These are phyloP conservation scores for Arion vulgaris DNA, from an alignment of 1,140 invertebrate species.

Conservation along the genomic window DNA sequence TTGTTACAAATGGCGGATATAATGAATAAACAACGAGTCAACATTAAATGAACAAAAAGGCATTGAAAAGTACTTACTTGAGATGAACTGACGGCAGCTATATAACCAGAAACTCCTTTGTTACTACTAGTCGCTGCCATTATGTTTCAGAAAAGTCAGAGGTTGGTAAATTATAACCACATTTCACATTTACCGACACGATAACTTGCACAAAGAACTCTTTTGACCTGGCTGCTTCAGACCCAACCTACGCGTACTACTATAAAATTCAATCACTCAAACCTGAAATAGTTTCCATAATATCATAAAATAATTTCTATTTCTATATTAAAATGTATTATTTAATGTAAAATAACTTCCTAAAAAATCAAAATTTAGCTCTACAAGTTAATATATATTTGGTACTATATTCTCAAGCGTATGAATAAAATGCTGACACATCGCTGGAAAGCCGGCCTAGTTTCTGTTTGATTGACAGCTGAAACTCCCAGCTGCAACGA, in stretches of 20 bases:
- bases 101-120: conserved; percentile 57
- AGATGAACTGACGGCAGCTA: conserved; percentile 53
- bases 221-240: conserved; percentile 29
- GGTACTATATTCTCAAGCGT: not conserved
- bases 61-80: conserved; percentile 53
- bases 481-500: conserved; percentile 31
- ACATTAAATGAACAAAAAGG: not conserved
- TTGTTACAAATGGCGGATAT: conserved; percentile 57
- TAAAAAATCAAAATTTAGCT: too few relatives aligned
- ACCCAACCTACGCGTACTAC: conserved; percentile 32
- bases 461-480: conserved; percentile 40
- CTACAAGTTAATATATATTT: too few relatives aligned
- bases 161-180: not conserved
- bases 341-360: too few relatives aligned
- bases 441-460: conserved; percentile 11
- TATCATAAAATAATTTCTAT: too few relatives aligned
- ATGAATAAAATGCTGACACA: not conserved
- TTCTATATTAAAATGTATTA: too few relatives aligned
- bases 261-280: too few relatives aligned
- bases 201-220: conserved; percentile 26
- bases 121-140: conserved; percentile 46
- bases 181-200: not conserved
- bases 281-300: too few relatives aligned
- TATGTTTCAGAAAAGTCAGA: not conserved
- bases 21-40: conserved; percentile 20